phyloP scores from a whole-genome alignment of 2,888 invertebrate species.

The Caenorhabditis uteleia region DNA sequence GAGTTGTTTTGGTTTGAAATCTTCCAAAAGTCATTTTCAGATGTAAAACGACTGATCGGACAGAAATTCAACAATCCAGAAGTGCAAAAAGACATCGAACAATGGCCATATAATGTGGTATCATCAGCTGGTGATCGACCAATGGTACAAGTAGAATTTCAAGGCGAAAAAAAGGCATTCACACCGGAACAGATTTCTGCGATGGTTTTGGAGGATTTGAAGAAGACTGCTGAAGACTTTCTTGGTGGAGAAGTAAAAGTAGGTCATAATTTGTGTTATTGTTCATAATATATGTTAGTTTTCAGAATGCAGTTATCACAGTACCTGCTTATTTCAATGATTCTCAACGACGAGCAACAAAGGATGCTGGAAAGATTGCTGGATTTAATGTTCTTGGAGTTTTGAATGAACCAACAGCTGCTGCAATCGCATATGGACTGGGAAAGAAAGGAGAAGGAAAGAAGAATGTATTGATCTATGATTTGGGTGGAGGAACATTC shows the following conservation, averaged over 20 bases:
- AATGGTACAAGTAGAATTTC: too few species aligned
- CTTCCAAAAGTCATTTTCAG: too few species aligned
- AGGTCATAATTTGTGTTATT: too few species aligned
- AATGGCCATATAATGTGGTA: too few species aligned
- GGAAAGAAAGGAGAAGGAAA: slow-evolving; percentile 1
- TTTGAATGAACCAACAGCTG: background rate
- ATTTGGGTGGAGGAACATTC: background rate
- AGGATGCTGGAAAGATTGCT: slow-evolving; percentile 71
- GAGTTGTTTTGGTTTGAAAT: too few species aligned
- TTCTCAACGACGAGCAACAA: slow-evolving; percentile 76
- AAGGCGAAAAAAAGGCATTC: too few species aligned
- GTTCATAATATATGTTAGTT: too few species aligned
- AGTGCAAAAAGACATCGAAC: too few species aligned
- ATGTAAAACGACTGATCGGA: too few species aligned
- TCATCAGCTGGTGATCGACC: too few species aligned
- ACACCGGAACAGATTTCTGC: slow-evolving; percentile 51
- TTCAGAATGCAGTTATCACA: slow-evolving; percentile 84
- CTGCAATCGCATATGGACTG: slow-evolving; percentile 5
- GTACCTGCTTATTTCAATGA: slow-evolving; percentile 82
- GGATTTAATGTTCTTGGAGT: slow-evolving; percentile 66
- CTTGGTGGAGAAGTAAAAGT: slow-evolving; percentile 74
- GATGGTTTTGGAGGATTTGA: slow-evolving; percentile 80
- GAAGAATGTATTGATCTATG: slow-evolving; percentile 59
- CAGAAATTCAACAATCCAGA: too few species aligned
- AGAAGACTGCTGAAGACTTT: slow-evolving; percentile 70